Conservation (phyloP, 92 coral and sea anemone species). For the Galaxea fascicularis region DNA sequence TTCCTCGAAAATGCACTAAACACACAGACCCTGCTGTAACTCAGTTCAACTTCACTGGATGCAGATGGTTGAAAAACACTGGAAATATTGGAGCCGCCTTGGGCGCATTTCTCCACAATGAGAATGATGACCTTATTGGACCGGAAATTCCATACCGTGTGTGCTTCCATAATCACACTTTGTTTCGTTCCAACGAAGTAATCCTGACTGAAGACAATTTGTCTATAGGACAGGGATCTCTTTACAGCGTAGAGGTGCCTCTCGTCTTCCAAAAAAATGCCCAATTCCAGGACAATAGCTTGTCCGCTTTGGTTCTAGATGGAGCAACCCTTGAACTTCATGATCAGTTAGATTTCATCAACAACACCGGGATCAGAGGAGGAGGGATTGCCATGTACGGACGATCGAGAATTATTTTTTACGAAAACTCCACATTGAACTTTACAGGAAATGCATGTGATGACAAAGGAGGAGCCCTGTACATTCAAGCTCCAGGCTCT, state of each 20-base stretch:
- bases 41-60: background rate
- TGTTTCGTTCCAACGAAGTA: conserved; percentile 63
- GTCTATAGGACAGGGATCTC: conserved; percentile 84
- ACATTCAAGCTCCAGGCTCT: conserved; percentile 84
- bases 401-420: conserved; percentile 63
- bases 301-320: conserved; percentile 85
- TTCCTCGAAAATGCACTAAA: background rate
- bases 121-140: conserved; percentile 85
- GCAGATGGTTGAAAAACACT: conserved; percentile 47
- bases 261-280: conserved; percentile 59
- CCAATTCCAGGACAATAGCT: conserved; percentile 54
- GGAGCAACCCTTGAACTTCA: conserved; percentile 66
- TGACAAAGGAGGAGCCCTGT: conserved; percentile 93
- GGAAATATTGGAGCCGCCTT: conserved; percentile 94
- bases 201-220: conserved; percentile 29
- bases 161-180: conserved; percentile 56
- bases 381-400: conserved; percentile 96
- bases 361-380: conserved; percentile 83
- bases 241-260: conserved; percentile 84
- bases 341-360: conserved; percentile 61
- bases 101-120: conserved; percentile 76
- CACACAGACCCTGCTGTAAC: background rate
- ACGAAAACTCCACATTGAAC: conserved; percentile 58
- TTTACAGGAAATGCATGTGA: conserved; percentile 70
- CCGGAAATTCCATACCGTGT: conserved; percentile 73